Base-by-base conservation (phyloP, 2,113 vertebrate species). In the Chaenogobius annularis region DNA sequence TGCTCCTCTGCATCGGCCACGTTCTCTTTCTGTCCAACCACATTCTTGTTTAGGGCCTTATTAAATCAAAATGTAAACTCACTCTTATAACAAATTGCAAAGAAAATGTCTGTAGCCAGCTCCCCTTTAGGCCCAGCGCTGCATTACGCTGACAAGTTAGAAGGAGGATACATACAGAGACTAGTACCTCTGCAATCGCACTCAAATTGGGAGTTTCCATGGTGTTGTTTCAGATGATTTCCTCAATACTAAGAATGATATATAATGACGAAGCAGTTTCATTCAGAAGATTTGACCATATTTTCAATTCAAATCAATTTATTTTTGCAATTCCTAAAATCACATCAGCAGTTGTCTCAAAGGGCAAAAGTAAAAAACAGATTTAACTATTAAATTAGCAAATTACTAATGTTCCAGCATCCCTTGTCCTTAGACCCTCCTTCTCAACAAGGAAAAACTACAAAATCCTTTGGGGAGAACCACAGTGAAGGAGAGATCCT, bases 11-110 rank as follows among this genome's bases (percentile, higher is more conserved):
- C n/a, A 35, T 66, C 71, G 79, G 77, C 86, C 84, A 73, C 31
- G 74, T 79, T 63, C 71, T 85, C 61, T 91, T 87, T 80, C 23
- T 66, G 75, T 83, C 62, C 72, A 80, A 70, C 70, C 46, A 52
- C 78, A 83, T 92, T 92, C 86, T 91, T 89, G 85, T 91, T 90
- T 46, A 72, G 69, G 81, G 88, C 86, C 82, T 93, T 88, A 91
- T 91, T 92, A 90, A 93, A 90, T 90, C 83, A 87, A 92, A 90
- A 92, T 88, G 89, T 91, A 87, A 91, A 92, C 85, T 87, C 88
- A 82, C 79, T 84, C 78, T 79, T 73, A 87, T 83, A 91, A 90
- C 86, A 89, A 87, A 91, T 88, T 80, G 90, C 72, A 88, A 83
- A 72, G 71, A 87, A 92, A 91, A 91, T 89, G 78, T 77, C 89